These are phyloP conservation scores for Dasyprocta punctata DNA, from an alignment of 2,113 vertebrate genomes.

Conservation along the genomic window DNA sequence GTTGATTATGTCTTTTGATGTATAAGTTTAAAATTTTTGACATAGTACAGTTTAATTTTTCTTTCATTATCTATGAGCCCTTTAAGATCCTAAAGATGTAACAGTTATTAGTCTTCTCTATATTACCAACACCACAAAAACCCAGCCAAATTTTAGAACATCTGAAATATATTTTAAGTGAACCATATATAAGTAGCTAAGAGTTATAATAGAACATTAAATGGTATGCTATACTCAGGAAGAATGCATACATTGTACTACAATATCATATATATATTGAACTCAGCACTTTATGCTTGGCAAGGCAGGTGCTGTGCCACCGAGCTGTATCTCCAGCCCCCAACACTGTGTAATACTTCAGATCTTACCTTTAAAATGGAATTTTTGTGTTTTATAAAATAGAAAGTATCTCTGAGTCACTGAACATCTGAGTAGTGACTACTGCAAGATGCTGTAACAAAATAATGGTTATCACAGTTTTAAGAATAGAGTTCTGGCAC, in stretches of 20 bases:
- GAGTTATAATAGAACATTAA: background rate
- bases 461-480: no score
- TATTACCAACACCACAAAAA: background rate
- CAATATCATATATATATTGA: no score
- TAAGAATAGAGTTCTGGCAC: background rate
- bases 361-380: background rate
- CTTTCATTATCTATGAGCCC: background rate
- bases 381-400: background rate
- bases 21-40: no score
- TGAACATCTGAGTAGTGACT: background rate
- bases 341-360: background rate
- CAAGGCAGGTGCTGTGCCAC: no score
- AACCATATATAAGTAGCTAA: background rate
- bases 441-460: background rate
- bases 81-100: slow-evolving; percentile 2
- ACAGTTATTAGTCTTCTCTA: no score
- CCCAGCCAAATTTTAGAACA: background rate
- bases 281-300: no score
- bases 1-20: no score
- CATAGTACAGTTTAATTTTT: background rate
- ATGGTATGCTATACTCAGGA: background rate
- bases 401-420: background rate
- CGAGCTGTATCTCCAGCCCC: no score
- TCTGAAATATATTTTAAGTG: slow-evolving; percentile 36
- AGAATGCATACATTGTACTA: background rate